Conservation (phyloP, 1,140 invertebrate species). For the Aphelinus certus region DNA sequence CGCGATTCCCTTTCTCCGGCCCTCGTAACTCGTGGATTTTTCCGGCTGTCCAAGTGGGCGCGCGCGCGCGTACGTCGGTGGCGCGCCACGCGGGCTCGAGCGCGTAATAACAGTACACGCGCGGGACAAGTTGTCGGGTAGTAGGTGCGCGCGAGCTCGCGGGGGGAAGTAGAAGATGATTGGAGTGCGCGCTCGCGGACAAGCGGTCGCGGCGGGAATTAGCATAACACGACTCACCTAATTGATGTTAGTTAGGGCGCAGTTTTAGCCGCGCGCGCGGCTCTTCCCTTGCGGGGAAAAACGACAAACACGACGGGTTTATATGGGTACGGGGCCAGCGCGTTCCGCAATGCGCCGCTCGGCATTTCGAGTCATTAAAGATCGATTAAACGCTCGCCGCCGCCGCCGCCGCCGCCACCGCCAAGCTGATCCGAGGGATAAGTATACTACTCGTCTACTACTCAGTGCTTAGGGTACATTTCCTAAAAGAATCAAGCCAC, state of each 20-base stretch:
- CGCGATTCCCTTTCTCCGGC: too few species aligned
- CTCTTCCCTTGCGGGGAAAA: slow-evolving; percentile 15
- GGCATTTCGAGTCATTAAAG: slow-evolving; percentile 7
- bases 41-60: too few species aligned
- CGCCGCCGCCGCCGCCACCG: background rate
- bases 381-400: slow-evolving; percentile 15
- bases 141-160: too few species aligned
- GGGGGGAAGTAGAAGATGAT: slow-evolving; percentile 42
- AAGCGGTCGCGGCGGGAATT: slow-evolving; percentile 38
- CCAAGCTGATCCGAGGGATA: too few species aligned
- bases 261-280: background rate
- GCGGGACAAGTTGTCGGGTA: background rate
- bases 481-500: too few species aligned
- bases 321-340: too few species aligned
- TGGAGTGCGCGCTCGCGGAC: slow-evolving; percentile 25
- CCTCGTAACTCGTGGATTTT: too few species aligned
- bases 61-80: too few species aligned
- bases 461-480: too few species aligned
- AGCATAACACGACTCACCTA: slow-evolving; percentile 55
- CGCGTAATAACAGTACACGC: slow-evolving; percentile 15
- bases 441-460: too few species aligned
- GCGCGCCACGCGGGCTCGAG: too few species aligned
- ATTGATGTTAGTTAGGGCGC: slow-evolving; percentile 47
- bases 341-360: background rate
- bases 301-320: background rate